Evolutionary conservation across 2,888 invertebrate genomes (phyloP).

Genomic region (Drosophila meridionalis): DNA sequence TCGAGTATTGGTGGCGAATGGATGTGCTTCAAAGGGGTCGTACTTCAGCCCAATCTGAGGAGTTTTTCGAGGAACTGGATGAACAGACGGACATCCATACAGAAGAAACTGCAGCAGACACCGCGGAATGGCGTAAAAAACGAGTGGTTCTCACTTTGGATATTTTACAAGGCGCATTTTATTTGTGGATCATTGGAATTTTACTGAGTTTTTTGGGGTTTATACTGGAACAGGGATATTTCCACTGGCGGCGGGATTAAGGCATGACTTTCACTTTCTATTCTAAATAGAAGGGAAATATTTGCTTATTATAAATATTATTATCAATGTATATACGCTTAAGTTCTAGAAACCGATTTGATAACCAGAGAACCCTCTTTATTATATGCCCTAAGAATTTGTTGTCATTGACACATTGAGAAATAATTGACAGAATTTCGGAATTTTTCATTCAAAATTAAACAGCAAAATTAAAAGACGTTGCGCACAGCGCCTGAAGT

Average conservation of each 20-base stretch:
- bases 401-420: constrained; percentile 17
- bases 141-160: constrained; percentile 76
- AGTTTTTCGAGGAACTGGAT: constrained; percentile 51
- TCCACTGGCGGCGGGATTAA: background rate
- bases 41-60: constrained; percentile 50
- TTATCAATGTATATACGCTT: too few species aligned
- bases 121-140: constrained; percentile 41
- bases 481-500: constrained; percentile 1
- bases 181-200: constrained; percentile 55
- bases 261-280: background rate
- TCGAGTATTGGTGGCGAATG: constrained; percentile 77
- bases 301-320: background rate
- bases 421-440: constrained; percentile 20
- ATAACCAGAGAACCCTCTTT: background rate
- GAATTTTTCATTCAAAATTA: constrained; percentile 33
- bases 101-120: constrained; percentile 29
- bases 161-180: constrained; percentile 82
- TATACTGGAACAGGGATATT: background rate
- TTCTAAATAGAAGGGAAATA: background rate
- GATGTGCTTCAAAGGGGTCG: constrained; percentile 45
- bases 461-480: constrained; percentile 13
- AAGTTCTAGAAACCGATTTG: background rate
- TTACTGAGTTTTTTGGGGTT: background rate
- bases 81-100: constrained; percentile 34
- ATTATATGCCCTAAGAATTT: background rate